Evolutionary conservation across 1,140 invertebrate species (phyloP), one percentile per base, ranked within the genome.

Genomic region (Rhyacophila brunnea): DNA sequence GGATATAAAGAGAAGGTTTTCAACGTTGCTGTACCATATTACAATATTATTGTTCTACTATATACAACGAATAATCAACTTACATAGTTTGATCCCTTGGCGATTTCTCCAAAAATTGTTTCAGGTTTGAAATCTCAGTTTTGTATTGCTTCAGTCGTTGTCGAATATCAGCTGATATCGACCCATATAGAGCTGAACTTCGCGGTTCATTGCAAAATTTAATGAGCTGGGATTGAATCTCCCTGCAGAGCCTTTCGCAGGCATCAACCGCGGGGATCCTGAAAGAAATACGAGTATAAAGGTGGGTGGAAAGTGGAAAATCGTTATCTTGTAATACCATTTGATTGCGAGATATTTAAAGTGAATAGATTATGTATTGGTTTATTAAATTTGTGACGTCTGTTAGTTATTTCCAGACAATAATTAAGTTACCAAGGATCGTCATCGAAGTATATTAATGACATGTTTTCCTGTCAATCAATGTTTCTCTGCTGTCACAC

Each of bases 231-330:
- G 83, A 80, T 71, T 85, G 81, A 38, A 88, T 83, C 60, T 85
- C 80, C 52, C 85, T 77, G 57, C 80, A 80, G 2, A 87, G 66
- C 48, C 81, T 81, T 66, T 87, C 83, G 65, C 86, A 88, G 0
- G 82, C 79, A 58, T 87, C 86, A 70, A 86, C 79, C 66, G 87
- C 86, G 0, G 74, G 67, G 2, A 86, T 71, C 86, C 86, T 87
- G 57, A 15, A 62, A 65, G 4, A 32, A 13, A 15, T 15, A 14
- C 36, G 2, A 13, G 9, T 9, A 28, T 28, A 28, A 28, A 28
- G 9, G 9, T 28, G 23, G 23, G 23, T 28, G 23, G 23, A 28
- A 28, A 9, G 23, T 28, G 23, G 9, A n/a, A n/a, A n/a, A n/a
- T n/a, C n/a, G n/a, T n/a, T n/a, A n/a, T n/a, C n/a, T n/a, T n/a